Conservation (phyloP, 1,140 invertebrate species). For the Nymphalis io region DNA sequence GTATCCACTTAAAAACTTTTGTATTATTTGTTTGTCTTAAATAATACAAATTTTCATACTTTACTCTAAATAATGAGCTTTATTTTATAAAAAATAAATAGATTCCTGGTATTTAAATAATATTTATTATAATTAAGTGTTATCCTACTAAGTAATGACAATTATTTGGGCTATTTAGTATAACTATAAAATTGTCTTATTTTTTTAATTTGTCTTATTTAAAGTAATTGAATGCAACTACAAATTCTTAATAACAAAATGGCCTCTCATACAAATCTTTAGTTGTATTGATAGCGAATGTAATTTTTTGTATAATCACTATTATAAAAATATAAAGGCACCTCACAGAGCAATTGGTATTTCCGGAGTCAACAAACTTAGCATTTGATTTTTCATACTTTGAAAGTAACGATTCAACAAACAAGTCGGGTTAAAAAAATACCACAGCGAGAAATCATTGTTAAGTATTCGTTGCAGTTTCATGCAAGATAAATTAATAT, state of each 20-base stretch:
- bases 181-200: too few relatives aligned
- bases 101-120: too few relatives aligned
- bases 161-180: too few relatives aligned
- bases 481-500: too few relatives aligned
- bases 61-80: background rate
- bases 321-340: background rate
- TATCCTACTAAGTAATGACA: too few relatives aligned
- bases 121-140: too few relatives aligned
- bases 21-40: constrained; percentile 3
- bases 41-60: background rate
- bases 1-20: constrained; percentile 4
- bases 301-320: constrained; percentile 1
- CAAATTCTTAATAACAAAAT: too few relatives aligned
- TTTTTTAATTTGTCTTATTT: too few relatives aligned
- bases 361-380: constrained; percentile 7
- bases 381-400: background rate
- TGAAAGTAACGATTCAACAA: constrained; percentile 1
- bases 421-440: too few relatives aligned
- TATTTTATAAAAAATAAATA: background rate
- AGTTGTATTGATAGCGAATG: background rate
- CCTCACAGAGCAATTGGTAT: background rate
- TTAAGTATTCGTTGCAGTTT: too few relatives aligned
- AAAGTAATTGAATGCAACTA: too few relatives aligned
- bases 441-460: too few relatives aligned
- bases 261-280: background rate